Conservation (phyloP, 2,113 vertebrate species). For the Melanotaenia duboulayi region DNA sequence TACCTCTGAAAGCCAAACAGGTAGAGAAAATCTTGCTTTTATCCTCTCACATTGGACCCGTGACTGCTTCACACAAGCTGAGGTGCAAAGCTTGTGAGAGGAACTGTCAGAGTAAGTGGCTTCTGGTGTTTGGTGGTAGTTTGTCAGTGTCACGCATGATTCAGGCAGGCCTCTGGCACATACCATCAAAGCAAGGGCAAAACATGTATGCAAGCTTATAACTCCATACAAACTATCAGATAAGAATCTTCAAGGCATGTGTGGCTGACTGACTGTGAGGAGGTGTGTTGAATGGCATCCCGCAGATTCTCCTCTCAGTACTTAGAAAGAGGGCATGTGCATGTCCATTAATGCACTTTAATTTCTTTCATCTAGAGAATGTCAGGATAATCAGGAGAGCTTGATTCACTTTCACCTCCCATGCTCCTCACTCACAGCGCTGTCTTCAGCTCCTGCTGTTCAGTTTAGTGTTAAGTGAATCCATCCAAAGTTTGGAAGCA, state of each 20-base stretch:
- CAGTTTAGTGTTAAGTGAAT: constrained; percentile 25
- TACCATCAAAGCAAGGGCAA: constrained; percentile 12
- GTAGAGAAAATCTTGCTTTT: constrained; percentile 47
- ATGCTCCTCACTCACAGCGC: constrained; percentile 38
- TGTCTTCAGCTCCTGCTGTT: constrained; percentile 47
- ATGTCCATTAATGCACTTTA: constrained; percentile 31
- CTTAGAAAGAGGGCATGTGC: not conserved
- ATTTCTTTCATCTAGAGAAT: constrained; percentile 37
- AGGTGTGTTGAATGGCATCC: constrained; percentile 22
- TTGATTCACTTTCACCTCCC: constrained; percentile 40
- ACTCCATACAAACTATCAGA: constrained; percentile 4
- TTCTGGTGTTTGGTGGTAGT: constrained; percentile 42
- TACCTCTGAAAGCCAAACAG: constrained; percentile 12
- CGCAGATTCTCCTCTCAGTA: not conserved
- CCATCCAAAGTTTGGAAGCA: constrained; percentile 29
- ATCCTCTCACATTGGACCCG: constrained; percentile 37
- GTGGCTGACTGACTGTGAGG: constrained; percentile 26
- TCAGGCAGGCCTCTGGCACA: not conserved
- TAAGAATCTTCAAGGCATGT: constrained; percentile 3
- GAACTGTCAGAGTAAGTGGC: constrained; percentile 48
- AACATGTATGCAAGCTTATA: not conserved
- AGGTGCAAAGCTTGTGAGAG: constrained; percentile 53
- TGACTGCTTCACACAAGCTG: constrained; percentile 49
- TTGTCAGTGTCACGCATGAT: constrained; percentile 23
- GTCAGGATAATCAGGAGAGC: constrained; percentile 29